Conservation (phyloP, 2,888 invertebrate species). For the Trypoxylon attenuatum region DNA sequence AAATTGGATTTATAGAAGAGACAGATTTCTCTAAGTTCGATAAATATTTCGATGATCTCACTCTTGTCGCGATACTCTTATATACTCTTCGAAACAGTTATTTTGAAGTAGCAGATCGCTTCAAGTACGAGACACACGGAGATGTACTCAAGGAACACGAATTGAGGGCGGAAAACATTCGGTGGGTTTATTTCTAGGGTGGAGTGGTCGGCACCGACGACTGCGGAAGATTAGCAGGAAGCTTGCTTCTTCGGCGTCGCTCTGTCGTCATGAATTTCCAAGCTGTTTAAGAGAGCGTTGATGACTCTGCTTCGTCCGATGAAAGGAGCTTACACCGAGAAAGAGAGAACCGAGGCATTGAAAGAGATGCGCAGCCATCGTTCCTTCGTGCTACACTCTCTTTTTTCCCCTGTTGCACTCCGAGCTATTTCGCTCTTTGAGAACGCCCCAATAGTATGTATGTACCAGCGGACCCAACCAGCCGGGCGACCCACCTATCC, state of each 20-base stretch:
- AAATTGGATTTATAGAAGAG: too few species aligned
- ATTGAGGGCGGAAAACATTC: not conserved
- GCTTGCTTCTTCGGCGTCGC: not conserved
- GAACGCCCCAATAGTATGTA: conserved; percentile 35
- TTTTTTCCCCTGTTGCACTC: conserved; percentile 20
- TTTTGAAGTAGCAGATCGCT: not conserved
- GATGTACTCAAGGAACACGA: not conserved
- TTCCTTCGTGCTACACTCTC: not conserved
- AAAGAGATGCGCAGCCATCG: conserved; percentile 19
- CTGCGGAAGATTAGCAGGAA: conserved; percentile 18
- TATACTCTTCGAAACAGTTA: not conserved
- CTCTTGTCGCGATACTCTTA: not conserved
- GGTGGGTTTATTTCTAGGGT: not conserved
- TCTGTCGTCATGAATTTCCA: conserved; percentile 42
- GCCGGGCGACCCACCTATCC: not conserved
- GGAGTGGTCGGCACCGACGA: not conserved
- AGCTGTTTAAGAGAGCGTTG: conserved; percentile 40
- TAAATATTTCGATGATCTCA: not conserved
- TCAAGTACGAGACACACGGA: not conserved
- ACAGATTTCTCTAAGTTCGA: too few species aligned
- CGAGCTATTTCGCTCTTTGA: conserved; percentile 31
- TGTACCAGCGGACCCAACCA: conserved; percentile 22
- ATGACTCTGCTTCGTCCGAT: conserved; percentile 27
- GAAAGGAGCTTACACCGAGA: conserved; percentile 40
- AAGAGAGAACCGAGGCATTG: conserved; percentile 1